phyloP scores from a whole-genome alignment of 2,797 vertebrate genomes.

The Kryptolebias ocellatus region DNA sequence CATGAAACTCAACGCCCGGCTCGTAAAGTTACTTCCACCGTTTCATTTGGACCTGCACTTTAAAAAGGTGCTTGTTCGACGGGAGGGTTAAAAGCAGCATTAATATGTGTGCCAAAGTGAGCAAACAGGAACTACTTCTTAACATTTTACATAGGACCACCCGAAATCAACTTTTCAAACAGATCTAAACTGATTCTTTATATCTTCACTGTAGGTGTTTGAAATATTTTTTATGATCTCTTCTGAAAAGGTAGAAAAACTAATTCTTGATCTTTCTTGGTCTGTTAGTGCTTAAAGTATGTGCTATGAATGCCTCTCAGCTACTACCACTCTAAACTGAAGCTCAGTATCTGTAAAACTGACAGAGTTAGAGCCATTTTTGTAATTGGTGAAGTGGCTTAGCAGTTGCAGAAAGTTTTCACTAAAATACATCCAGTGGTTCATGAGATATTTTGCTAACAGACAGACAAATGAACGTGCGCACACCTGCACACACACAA shows the following conservation, averaged over 20 bases:
- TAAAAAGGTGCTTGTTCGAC: conserved; percentile 30
- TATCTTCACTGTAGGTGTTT: not conserved
- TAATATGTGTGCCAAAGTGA: conserved; percentile 23
- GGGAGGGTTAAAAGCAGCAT: conserved; percentile 3
- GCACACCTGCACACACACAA: not conserved
- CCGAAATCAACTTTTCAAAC: conserved; percentile 29
- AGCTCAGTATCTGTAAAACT: too few relatives aligned
- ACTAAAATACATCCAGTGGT: too few relatives aligned
- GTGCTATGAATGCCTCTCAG: too few relatives aligned
- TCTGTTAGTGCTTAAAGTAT: too few relatives aligned
- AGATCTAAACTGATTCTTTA: conserved; percentile 8
- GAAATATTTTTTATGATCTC: not conserved
- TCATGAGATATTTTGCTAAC: too few relatives aligned
- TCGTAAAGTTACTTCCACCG: conserved; percentile 19
- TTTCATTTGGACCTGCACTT: conserved; percentile 20
- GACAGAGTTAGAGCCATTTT: too few relatives aligned
- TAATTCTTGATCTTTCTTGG: not conserved
- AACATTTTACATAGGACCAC: conserved; percentile 46
- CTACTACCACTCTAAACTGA: too few relatives aligned
- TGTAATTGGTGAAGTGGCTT: too few relatives aligned
- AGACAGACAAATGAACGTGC: too few relatives aligned
- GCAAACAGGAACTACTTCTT: conserved; percentile 27
- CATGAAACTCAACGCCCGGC: conserved; percentile 10
- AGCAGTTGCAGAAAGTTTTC: too few relatives aligned
- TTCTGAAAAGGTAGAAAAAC: not conserved